Conservation (phyloP, 2,113 vertebrate genomes). For the Turnix velox region DNA sequence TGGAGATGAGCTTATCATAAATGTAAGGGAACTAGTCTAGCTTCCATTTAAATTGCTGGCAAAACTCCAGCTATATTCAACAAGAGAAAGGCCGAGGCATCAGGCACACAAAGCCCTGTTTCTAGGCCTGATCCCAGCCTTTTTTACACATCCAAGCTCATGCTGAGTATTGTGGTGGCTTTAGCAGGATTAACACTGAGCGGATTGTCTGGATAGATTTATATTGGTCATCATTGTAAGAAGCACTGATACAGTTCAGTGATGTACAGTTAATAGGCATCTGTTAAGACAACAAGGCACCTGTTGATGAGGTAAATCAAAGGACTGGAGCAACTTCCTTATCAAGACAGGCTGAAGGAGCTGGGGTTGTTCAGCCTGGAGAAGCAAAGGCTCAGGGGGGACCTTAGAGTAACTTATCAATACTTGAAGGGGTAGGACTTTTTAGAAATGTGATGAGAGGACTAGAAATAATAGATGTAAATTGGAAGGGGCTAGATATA, state of each 20-base stretch:
- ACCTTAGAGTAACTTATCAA: too few species aligned
- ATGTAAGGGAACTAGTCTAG: slow-evolving; percentile 27
- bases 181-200: slow-evolving; percentile 48
- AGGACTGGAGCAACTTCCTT: too few species aligned
- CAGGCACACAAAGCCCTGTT: slow-evolving; percentile 21
- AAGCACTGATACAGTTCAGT: neutral
- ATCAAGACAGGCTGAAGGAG: too few species aligned
- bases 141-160: slow-evolving; percentile 18
- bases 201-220: slow-evolving; percentile 15
- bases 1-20: slow-evolving; percentile 16
- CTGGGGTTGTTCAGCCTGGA: too few species aligned
- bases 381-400: too few species aligned
- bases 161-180: slow-evolving; percentile 38
- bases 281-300: neutral
- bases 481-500: too few species aligned
- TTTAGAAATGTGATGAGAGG: too few species aligned
- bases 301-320: slow-evolving; percentile 51
- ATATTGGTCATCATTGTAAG: neutral
- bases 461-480: too few species aligned
- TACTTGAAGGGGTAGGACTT: too few species aligned
- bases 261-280: neutral
- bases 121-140: slow-evolving; percentile 19
- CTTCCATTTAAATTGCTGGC: slow-evolving; percentile 22
- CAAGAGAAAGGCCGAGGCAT: slow-evolving; percentile 3
- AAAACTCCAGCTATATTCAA: slow-evolving; percentile 35